Evolutionary conservation across 2,797 vertebrate genomes (phyloP), one percentile per base, ranked within the genome.

Genomic region (Lepilemur septentrionalis): DNA sequence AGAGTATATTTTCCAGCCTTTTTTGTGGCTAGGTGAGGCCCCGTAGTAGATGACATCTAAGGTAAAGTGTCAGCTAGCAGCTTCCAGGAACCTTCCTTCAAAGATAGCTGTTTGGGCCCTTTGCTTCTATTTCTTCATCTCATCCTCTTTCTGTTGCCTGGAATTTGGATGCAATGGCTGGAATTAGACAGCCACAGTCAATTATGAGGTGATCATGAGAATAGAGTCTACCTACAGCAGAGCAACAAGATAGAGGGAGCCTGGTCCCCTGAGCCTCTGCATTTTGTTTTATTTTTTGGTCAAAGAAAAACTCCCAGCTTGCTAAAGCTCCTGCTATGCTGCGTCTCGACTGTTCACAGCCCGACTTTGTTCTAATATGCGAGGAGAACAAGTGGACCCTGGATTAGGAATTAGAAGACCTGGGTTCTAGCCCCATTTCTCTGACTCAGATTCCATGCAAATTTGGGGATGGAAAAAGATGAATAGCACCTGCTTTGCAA

Each of bases 91-190:
- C 1, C 22, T 67, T 93, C 73, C 76, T 65, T 81, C 75, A 79
- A 86, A 94, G 78, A 69, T 18, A n/a, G 22, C 38, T 69, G 11
- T 86, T 52, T 46, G 61, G 46, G n/a, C 8, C 22, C 28, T 46
- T 87, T 78, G 82, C 6, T 89, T 96, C 72, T 67, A 72, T 70
- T 81, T 86, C 32, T 92, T 73, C 30, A 32, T 84, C 4, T 59
- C 11, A 57, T 73, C 20, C 7, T 79, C 81, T 70, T 88, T 79
- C 25, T 6, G 43, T 61, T 73, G 32, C 38, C 35, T 59, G 43
- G 83, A 88, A 84, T 80, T 93, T 73, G 48, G 83, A 73, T 83
- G 32, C 52, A 14, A 90, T 95, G 76, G 55, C 32, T 93, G 43
- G 95, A 84, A 75, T 55, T 41, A 80, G 83, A 75, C 80, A 93